Base-by-base conservation (phyloP, 1,140 invertebrate species). In the Drosophila trapezifrons region DNA sequence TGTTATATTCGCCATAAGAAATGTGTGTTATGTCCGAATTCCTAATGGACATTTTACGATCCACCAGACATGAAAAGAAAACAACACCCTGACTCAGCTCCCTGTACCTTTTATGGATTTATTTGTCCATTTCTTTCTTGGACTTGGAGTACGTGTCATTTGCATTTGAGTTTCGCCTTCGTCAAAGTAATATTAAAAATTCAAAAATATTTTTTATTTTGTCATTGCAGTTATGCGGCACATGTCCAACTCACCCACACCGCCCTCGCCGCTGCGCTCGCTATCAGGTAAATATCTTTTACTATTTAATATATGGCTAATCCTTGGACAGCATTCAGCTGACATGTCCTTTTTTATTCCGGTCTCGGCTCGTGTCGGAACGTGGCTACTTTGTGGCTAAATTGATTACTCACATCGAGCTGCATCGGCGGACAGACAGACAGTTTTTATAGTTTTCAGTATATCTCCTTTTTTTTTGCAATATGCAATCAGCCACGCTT, bases 21-120 rank as follows among this genome's bases (percentile, higher is more conserved):
- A 51, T 58, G 65, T 70, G 2, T n/a, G 56, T 69, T 75, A 76
- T 83, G 84, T 87, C 51, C 69, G 43, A 90, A 89, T 76, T 89
- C 87, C 85, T 89, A 89, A 89, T 89, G 84, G 84, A 89, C 77
- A 84, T 89, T 89, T 89, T 89, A 89, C 84, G 84, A 90, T 54
- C 73, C 27, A 29, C 59, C 80, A 77, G 51, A 46, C 71, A 62
- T 27, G 49, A 51, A 69, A 54, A 10, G 58, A 37, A 56, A 59
- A 67, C 55, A 59, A 67, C 55, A 75, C 38, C 58, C 43, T 22
- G 37, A 32, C 25, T 0, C 17, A 35, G 22, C 57, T 15, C n/a
- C 32, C 18, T 20, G 38, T 32, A 2, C 43, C 29, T n/a, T 6
- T 18, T 17, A 3, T 38, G 15, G 38, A 56, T 46, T 22, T 55